Base-by-base conservation (phyloP, 2,113 vertebrate genomes). In the Bubo blakistoni region DNA sequence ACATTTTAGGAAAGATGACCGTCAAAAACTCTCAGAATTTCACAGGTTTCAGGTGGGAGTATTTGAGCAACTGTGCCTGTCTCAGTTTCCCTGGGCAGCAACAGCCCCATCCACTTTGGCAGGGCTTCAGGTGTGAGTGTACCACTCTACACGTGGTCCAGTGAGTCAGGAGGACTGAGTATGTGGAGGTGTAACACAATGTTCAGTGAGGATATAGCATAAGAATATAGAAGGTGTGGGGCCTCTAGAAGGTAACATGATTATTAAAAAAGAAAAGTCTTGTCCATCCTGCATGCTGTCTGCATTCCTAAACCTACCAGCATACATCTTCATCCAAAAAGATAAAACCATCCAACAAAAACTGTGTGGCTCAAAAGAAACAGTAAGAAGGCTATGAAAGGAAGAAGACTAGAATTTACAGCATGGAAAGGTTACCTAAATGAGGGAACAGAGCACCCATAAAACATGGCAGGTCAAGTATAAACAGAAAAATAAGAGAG, bases 81-180 rank as follows among this genome's bases (percentile, higher is more conserved):
- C 13, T 80, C 46, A 26, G 38, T 70, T 78, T 47, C 13, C 36
- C 52, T 55, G 63, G 25, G 57, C 65, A 62, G 40, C 26, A 40
- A 3, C 17, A 32, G 62, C 42, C 38, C 15, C 26, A 58, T 46
- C 19, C 1, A 0, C 76, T 89, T 32, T 30, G 46, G n/a, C 62
- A 58, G 21, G 40, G 19, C 30, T 61, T 54, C 40, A 36, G 18
- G 10, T 42, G 40, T 22, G 30, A 52, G 13, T 16, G 11, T 42
- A 13, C 5, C 8, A 1, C n/a, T 51, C 36, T 76, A 29, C 14
- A 30, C 0, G 1, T 17, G 29, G 10, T 13, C 19, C 16, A 4
- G 16, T 7, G 51, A 86, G 29, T 7, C 36, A 55, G 44, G 1
- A 27, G 25, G 54, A 57, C 36, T 54, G 49, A 62, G 38, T 40